These are phyloP conservation scores for Pachymerium ferrugineum DNA, from an alignment of 2,888 invertebrate species.

Conservation along the genomic window DNA sequence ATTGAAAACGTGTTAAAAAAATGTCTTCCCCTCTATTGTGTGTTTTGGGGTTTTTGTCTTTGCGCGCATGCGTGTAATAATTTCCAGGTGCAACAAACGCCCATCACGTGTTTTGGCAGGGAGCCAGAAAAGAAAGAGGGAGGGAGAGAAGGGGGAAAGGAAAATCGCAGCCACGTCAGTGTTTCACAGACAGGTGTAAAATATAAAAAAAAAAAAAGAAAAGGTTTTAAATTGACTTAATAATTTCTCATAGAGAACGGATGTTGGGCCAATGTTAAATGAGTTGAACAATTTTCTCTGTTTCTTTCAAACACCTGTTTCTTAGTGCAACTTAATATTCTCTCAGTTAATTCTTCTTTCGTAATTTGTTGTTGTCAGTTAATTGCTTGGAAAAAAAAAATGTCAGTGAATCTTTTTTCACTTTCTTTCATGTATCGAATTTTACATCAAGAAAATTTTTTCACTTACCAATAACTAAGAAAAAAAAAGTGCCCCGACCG, in stretches of 20 bases:
- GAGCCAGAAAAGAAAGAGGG: background rate
- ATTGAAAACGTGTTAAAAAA: too few species aligned
- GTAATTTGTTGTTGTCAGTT: too few species aligned
- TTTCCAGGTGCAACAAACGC: constrained; percentile 24
- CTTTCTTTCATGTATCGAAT: too few species aligned
- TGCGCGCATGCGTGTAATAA: background rate
- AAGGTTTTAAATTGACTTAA: background rate
- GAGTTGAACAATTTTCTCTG: too few species aligned
- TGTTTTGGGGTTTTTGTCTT: too few species aligned
- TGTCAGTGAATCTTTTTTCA: too few species aligned
- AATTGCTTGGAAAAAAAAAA: too few species aligned
- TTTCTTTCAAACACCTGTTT: background rate
- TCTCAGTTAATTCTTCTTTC: too few species aligned
- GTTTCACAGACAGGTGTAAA: background rate
- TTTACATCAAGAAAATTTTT: too few species aligned
- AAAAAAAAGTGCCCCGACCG: too few species aligned
- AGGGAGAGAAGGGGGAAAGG: background rate
- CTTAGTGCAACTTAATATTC: background rate
- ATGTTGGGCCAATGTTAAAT: background rate
- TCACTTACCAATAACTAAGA: too few species aligned
- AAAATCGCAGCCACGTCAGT: constrained; percentile 14
- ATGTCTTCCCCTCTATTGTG: too few species aligned
- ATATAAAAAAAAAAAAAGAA: background rate
- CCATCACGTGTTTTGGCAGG: constrained; percentile 2
- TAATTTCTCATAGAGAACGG: background rate